phyloP scores from a whole-genome alignment of 2,797 vertebrate genomes.

The Macropodus opercularis region DNA sequence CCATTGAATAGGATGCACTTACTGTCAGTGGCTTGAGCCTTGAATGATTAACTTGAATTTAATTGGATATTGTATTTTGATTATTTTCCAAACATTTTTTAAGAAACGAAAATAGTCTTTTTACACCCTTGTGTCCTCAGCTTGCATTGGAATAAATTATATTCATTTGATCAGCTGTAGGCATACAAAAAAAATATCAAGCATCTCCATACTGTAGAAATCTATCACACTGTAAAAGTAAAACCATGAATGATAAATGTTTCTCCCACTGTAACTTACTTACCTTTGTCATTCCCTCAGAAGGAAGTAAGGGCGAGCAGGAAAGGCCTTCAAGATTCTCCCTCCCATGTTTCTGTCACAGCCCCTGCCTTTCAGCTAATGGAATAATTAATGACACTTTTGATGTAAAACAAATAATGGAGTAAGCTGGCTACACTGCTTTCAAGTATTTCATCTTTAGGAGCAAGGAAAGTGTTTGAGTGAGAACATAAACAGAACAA shows the following conservation, averaged over 20 bases:
- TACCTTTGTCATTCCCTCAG: slow-evolving; percentile 36
- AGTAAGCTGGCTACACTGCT: slow-evolving; percentile 55
- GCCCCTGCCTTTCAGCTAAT: slow-evolving; percentile 58
- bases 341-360: slow-evolving; percentile 28
- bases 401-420: slow-evolving; percentile 77
- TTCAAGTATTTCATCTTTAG: slow-evolving; percentile 71
- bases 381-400: slow-evolving; percentile 79
- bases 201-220: background rate
- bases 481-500: slow-evolving; percentile 74
- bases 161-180: background rate
- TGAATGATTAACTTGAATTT: slow-evolving; percentile 11
- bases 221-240: background rate
- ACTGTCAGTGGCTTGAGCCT: no score
- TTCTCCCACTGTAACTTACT: slow-evolving; percentile 32
- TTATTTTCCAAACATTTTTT: background rate
- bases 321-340: slow-evolving; percentile 30
- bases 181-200: background rate
- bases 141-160: background rate
- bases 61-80: background rate
- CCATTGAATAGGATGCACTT: no score
- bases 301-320: background rate
- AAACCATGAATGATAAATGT: background rate
- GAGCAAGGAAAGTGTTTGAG: slow-evolving; percentile 59
- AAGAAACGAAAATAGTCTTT: no score
- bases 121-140: background rate